phyloP scores from a whole-genome alignment of 2,888 invertebrate genomes.

The Petrolisthes cinctipes region DNA sequence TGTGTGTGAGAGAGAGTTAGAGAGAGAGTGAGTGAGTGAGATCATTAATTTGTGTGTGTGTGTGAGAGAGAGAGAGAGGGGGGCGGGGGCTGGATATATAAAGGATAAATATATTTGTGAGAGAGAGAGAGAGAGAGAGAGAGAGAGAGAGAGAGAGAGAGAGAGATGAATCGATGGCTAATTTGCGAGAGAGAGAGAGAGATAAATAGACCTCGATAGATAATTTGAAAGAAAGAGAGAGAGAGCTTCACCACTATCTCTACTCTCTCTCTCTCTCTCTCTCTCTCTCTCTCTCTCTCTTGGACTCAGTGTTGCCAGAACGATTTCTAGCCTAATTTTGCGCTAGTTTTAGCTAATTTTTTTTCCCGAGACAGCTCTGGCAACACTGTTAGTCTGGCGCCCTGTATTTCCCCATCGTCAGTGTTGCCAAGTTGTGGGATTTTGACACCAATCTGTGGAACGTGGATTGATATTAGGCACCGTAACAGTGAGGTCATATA shows the following conservation, averaged over 20 bases:
- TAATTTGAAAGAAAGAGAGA: no score
- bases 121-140: conserved; percentile 14
- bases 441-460: no score
- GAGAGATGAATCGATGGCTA: background rate
- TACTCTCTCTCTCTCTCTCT: background rate
- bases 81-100: background rate
- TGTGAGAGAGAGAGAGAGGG: conserved; percentile 5
- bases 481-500: no score
- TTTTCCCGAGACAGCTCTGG: no score
- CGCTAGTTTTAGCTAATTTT: no score
- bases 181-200: background rate
- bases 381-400: no score
- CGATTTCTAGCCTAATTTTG: no score
- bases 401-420: no score
- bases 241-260: no score
- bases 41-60: background rate
- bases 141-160: conserved; percentile 18
- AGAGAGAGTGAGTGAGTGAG: background rate
- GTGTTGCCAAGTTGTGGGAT: no score
- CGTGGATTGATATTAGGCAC: no score
- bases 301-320: background rate
- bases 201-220: background rate
- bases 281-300: background rate
- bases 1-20: background rate
- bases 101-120: background rate